These are phyloP conservation scores for Drosophila hawaiiensis DNA, from an alignment of 2,888 invertebrate species.

Conservation along the genomic window DNA sequence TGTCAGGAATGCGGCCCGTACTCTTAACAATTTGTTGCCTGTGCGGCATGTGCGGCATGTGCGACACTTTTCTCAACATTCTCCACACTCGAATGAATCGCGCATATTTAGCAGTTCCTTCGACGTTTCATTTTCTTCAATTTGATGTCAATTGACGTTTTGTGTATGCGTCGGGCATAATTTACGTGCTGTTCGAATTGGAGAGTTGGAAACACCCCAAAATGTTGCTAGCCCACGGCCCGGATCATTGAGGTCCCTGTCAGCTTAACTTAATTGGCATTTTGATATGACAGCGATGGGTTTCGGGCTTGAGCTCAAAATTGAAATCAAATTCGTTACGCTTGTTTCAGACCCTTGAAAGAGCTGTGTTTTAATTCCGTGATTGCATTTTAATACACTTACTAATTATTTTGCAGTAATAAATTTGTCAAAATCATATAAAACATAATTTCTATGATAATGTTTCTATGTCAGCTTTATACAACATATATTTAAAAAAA, in stretches of 20 bases:
- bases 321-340: constrained; percentile 63
- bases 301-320: constrained; percentile 34
- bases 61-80: constrained; percentile 21
- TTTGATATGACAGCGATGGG: constrained; percentile 69
- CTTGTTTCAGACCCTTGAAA: constrained; percentile 23
- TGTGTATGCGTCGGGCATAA: constrained; percentile 59
- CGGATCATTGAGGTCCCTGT: constrained; percentile 59
- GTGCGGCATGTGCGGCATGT: constrained; percentile 42
- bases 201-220: constrained; percentile 4
- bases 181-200: constrained; percentile 39
- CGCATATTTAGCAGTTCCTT: constrained; percentile 53
- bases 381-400: constrained; percentile 29
- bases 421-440: not conserved
- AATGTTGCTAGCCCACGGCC: constrained; percentile 20
- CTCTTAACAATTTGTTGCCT: constrained; percentile 17
- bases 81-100: constrained; percentile 47
- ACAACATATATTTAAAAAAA: too few relatives aligned
- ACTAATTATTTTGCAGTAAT: not conserved
- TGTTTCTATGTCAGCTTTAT: not conserved
- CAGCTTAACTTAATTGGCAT: constrained; percentile 77
- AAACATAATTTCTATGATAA: not conserved
- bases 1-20: constrained; percentile 28
- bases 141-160: constrained; percentile 24
- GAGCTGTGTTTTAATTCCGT: not conserved
- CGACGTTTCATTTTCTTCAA: not conserved